Percentiles rank a stretch among this genome's conserved stretches.
phyloP scores from a whole-genome alignment of 2,113 vertebrate species.

The Mola mola region DNA sequence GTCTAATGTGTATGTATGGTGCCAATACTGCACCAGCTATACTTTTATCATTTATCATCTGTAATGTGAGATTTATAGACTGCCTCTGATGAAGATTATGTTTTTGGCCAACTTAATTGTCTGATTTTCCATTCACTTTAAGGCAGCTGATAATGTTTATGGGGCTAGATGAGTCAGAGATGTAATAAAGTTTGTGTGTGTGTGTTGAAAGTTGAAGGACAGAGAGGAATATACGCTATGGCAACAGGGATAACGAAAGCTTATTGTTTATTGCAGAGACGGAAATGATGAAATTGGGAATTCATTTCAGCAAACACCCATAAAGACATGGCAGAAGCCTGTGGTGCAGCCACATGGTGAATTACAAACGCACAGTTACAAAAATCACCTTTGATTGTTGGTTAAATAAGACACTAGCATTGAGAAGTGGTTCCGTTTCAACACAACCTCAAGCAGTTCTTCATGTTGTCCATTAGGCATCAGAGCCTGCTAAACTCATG shows the following conservation, averaged over 20 bases:
- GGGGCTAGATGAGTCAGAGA: too few species aligned
- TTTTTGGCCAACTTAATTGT: too few species aligned
- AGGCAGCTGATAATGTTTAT: too few species aligned
- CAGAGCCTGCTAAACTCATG: too few species aligned
- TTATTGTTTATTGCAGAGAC: slow-evolving; percentile 23
- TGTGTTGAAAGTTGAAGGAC: slow-evolving; percentile 11
- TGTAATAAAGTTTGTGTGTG: too few species aligned
- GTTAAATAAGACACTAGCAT: slow-evolving; percentile 13
- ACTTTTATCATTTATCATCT: too few species aligned
- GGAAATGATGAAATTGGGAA: slow-evolving; percentile 18
- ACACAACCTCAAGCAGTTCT: not conserved
- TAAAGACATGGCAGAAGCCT: slow-evolving; percentile 1
- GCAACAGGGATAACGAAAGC: slow-evolving; percentile 10
- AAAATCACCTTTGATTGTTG: slow-evolving; percentile 35
- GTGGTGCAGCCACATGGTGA: slow-evolving; percentile 18
- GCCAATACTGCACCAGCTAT: too few species aligned
- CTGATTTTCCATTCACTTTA: too few species aligned
- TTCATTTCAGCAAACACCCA: slow-evolving; percentile 16
- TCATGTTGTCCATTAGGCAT: not conserved
- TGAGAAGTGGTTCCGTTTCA: not conserved
- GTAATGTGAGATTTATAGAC: too few species aligned
- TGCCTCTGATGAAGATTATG: too few species aligned
- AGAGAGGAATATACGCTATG: not conserved
- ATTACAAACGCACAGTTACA: slow-evolving; percentile 16
- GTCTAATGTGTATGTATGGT: too few species aligned